These are phyloP conservation scores for Anolis carolinensis DNA, from an alignment of 2,113 vertebrate species.

Conservation along the genomic window DNA sequence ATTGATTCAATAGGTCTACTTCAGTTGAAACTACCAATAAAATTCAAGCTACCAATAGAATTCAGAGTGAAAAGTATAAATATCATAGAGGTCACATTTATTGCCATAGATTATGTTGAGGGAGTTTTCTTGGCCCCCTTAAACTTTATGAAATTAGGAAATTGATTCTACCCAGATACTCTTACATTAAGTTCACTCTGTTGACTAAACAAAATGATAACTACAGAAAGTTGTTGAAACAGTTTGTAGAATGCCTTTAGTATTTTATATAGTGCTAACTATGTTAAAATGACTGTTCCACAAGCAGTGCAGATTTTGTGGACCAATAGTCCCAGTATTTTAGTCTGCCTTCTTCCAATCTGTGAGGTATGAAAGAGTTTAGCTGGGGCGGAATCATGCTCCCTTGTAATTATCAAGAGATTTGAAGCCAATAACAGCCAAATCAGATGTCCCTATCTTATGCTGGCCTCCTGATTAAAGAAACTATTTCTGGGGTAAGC, in stretches of 20 bases:
- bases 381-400: not conserved
- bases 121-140: not conserved
- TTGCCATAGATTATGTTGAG: no score
- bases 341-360: not conserved
- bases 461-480: conserved; percentile 32
- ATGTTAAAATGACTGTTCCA: not conserved
- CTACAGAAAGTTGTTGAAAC: not conserved
- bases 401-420: not conserved
- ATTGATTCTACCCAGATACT: not conserved
- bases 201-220: not conserved
- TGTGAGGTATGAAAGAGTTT: not conserved
- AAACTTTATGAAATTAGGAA: not conserved
- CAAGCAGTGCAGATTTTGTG: rapidly evolving
- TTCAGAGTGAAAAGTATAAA: no score
- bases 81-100: no score
- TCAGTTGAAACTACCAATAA: not conserved
- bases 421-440: not conserved
- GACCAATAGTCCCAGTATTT: not conserved
- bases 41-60: no score
- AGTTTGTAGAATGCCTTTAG: not conserved
- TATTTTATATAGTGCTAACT: not conserved
- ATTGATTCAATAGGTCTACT: not conserved
- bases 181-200: not conserved
- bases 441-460: not conserved
- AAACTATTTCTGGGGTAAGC: not conserved